These are phyloP conservation scores for Oenanthe oenanthe DNA, from an alignment of 2,113 vertebrate species.

Conservation along the genomic window DNA sequence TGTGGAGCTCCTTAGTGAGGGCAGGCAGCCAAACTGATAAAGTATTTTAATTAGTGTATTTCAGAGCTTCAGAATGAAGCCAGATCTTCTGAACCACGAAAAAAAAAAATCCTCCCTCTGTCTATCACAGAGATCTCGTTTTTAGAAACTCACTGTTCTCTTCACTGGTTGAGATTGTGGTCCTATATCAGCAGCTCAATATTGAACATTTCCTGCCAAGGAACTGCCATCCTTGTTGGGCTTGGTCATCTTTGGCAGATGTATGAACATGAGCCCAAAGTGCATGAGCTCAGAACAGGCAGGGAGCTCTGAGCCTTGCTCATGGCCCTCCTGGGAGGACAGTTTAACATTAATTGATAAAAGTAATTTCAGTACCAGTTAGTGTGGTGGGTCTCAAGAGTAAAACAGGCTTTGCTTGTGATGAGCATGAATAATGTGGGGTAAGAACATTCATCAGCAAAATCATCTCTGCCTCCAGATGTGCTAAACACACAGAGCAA, in stretches of 20 bases:
- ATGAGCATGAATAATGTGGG: background rate
- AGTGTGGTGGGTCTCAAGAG: constrained; percentile 5
- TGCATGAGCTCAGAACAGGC: background rate
- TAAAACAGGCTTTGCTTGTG: background rate
- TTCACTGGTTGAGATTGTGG: background rate
- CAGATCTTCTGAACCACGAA: background rate
- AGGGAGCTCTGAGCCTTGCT: background rate
- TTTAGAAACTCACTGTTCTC: background rate
- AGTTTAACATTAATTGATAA: constrained; percentile 39
- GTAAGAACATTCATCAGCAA: background rate
- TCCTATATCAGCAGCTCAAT: background rate
- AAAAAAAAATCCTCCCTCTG: background rate
- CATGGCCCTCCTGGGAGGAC: background rate
- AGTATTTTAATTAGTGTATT: background rate
- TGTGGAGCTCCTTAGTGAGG: background rate
- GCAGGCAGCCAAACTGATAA: background rate
- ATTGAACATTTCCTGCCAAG: background rate
- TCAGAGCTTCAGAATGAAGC: background rate
- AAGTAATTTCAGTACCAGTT: constrained; percentile 20
- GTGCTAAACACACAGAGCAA: background rate
- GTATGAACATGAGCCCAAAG: background rate
- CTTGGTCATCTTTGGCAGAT: background rate
- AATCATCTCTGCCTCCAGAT: background rate
- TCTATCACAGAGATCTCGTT: background rate
- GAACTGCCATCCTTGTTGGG: background rate